Evolutionary conservation across 2,797 vertebrate species (phyloP).

Genomic region (Meda fulgida): DNA sequence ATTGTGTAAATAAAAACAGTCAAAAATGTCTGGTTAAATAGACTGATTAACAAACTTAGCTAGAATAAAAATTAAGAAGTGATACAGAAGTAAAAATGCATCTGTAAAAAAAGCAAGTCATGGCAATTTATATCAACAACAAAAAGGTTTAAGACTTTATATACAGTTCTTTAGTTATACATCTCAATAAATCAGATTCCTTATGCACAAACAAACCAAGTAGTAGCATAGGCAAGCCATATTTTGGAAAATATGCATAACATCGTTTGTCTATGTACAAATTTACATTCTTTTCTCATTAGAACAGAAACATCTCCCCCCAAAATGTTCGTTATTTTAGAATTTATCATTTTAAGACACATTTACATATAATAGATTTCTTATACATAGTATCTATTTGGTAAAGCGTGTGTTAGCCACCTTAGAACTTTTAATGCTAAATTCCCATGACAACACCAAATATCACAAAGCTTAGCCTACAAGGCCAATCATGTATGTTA

Average conservation of each 20-base stretch:
- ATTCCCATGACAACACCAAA: conserved; percentile 12
- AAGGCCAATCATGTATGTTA: neutral
- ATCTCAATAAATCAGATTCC: conserved; percentile 17
- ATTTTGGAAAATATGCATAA: conserved; percentile 6
- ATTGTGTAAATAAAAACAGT: conserved; percentile 17
- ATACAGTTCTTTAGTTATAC: neutral
- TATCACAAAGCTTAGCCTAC: neutral
- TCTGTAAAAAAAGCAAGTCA: conserved; percentile 36
- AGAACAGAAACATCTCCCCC: neutral
- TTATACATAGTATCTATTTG: neutral
- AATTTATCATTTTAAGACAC: conserved; percentile 21
- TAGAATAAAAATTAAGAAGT: conserved; percentile 15
- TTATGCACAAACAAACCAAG: conserved; percentile 13
- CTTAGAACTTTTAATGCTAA: conserved; percentile 8
- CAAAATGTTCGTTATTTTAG: neutral
- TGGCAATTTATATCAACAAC: neutral
- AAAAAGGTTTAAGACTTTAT: neutral
- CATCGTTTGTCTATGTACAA: conserved; percentile 38
- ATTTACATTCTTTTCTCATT: conserved; percentile 26
- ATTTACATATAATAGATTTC: conserved; percentile 2
- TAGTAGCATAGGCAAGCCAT: neutral
- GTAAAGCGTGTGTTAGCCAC: neutral
- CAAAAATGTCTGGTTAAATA: conserved; percentile 19
- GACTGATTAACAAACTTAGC: conserved; percentile 23
- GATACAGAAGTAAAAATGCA: neutral